These are phyloP conservation scores for Solenopsis invicta DNA, from an alignment of 1,140 invertebrate genomes.

Conservation along the genomic window DNA sequence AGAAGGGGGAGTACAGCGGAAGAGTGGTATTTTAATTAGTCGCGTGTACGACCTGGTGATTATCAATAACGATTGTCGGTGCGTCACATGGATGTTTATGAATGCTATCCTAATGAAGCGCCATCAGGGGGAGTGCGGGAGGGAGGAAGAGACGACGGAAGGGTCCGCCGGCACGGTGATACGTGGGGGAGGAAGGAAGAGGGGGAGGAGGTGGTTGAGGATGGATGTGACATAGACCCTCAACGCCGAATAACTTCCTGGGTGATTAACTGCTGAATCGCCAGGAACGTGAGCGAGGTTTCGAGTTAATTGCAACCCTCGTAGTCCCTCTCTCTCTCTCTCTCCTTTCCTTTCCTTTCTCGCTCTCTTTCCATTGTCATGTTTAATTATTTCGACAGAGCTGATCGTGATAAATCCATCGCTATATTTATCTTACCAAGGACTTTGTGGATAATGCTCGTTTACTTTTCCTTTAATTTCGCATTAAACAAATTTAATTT, in stretches of 20 bases:
- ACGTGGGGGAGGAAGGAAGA: neutral
- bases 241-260: constrained; percentile 72
- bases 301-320: constrained; percentile 70
- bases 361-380: constrained; percentile 16
- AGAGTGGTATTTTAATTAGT: constrained; percentile 47
- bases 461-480: neutral
- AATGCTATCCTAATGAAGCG: constrained; percentile 71
- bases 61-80: constrained; percentile 51
- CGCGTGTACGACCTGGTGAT: constrained; percentile 27
- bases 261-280: constrained; percentile 75
- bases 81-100: constrained; percentile 64
- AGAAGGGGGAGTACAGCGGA: neutral
- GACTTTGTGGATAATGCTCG: neutral
- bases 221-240: constrained; percentile 63
- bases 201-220: constrained; percentile 30
- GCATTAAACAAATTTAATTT: neutral
- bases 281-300: constrained; percentile 71
- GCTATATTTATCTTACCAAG: neutral
- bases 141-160: constrained; percentile 4
- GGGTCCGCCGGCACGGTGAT: neutral
- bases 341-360: neutral
- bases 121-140: neutral
- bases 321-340: neutral
- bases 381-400: constrained; percentile 40
- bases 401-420: constrained; percentile 17